These are phyloP conservation scores for Lophochroa leadbeateri DNA, from an alignment of 2,113 vertebrate genomes.

Conservation along the genomic window DNA sequence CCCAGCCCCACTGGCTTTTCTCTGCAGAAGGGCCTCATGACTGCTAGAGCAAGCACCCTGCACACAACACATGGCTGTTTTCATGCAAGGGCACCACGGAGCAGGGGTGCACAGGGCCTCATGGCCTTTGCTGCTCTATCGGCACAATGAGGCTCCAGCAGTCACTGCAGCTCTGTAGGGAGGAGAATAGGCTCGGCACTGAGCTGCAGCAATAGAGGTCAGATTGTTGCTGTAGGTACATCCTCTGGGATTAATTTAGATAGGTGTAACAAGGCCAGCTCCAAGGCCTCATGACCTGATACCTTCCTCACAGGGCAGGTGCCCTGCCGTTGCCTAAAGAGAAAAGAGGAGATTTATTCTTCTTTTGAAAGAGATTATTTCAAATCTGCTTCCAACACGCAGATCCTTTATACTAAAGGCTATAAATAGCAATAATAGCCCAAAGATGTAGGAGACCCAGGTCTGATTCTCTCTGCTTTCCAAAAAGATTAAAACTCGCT, in stretches of 20 bases:
- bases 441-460: background rate
- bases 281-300: background rate
- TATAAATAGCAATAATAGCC: background rate
- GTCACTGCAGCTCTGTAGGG: background rate
- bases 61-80: rapidly evolving
- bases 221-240: background rate
- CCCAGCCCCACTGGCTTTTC: background rate
- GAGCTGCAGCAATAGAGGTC: background rate
- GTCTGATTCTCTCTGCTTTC: background rate
- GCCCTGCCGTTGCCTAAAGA: background rate
- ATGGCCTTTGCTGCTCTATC: background rate
- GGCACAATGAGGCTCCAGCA: background rate
- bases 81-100: background rate
- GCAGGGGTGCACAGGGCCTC: rapidly evolving
- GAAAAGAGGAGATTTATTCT: background rate
- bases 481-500: background rate
- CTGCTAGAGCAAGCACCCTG: background rate
- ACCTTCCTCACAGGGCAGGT: background rate
- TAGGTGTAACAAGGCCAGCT: background rate
- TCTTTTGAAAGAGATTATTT: background rate
- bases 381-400: background rate
- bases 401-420: background rate
- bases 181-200: background rate
- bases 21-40: background rate
- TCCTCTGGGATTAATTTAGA: background rate